Evolutionary conservation across 1,140 invertebrate species (phyloP).

Genomic region (Eubasilissa regina): DNA sequence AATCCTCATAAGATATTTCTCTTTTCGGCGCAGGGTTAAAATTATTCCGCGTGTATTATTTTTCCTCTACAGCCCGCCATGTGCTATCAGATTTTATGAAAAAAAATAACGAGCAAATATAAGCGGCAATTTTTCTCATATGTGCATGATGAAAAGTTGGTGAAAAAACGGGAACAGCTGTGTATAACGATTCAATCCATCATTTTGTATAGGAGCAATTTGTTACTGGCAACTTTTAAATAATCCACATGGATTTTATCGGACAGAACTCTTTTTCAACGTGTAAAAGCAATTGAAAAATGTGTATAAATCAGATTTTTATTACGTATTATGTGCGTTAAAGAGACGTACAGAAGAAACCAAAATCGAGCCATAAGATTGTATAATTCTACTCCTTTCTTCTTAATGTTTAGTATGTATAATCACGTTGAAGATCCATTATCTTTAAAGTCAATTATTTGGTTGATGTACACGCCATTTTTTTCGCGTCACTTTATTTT

Average conservation of each 20-base stretch:
- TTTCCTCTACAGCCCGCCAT: slow-evolving; percentile 4
- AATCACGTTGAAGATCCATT: too few species aligned
- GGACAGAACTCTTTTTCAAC: slow-evolving; percentile 4
- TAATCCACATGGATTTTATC: slow-evolving; percentile 57
- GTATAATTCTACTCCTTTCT: too few species aligned
- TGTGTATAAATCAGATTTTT: neutral
- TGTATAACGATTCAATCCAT: slow-evolving; percentile 58
- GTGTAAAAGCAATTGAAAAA: neutral
- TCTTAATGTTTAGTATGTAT: too few species aligned
- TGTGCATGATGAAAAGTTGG: slow-evolving; percentile 53
- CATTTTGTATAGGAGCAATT: slow-evolving; percentile 52
- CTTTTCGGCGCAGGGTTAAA: neutral
- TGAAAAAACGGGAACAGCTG: slow-evolving; percentile 57
- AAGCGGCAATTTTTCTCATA: slow-evolving; percentile 44
- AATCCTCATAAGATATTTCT: neutral
- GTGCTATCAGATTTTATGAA: slow-evolving; percentile 32
- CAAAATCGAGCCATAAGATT: too few species aligned
- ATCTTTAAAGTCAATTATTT: too few species aligned
- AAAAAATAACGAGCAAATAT: slow-evolving; percentile 43
- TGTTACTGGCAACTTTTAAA: slow-evolving; percentile 55
- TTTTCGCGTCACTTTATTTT: too few species aligned
- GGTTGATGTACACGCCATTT: too few species aligned
- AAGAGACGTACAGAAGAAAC: too few species aligned
- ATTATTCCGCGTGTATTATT: slow-evolving; percentile 22
- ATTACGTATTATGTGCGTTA: too few species aligned